phyloP scores from a whole-genome alignment of 2,113 vertebrate genomes.

The Lepisosteus oculatus region DNA sequence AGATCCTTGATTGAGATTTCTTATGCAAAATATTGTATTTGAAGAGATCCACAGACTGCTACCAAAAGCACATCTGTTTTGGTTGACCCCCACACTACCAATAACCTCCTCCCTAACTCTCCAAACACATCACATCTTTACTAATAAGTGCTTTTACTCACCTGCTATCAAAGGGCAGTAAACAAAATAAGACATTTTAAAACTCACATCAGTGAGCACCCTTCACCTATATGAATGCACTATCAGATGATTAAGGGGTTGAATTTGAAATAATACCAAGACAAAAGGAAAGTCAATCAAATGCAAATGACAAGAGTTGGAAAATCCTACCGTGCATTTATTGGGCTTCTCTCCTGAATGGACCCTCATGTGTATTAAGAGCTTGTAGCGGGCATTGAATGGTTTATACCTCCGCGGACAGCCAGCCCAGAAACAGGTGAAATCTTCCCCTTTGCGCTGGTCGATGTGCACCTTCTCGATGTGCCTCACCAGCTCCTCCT shows the following conservation, averaged over 20 bases:
- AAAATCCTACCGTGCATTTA: constrained; percentile 85
- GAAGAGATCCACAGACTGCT: constrained; percentile 27
- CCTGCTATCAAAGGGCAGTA: constrained; percentile 27
- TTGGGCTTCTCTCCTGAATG: constrained; percentile 98
- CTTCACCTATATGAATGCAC: constrained; percentile 18
- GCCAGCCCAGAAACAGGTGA: constrained; percentile 89
- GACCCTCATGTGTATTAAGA: constrained; percentile 96
- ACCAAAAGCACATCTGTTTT: constrained; percentile 35
- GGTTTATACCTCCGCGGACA: constrained; percentile 87
- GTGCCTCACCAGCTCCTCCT: constrained; percentile 87
- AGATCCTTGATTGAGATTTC: constrained; percentile 36
- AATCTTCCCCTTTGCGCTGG: constrained; percentile 90
- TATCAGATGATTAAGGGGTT: too few species aligned
- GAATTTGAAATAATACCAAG: constrained; percentile 3
- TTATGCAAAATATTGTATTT: constrained; percentile 25
- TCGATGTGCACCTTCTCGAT: constrained; percentile 92
- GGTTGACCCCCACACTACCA: constrained; percentile 2
- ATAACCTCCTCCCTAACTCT: neutral
- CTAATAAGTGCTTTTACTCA: constrained; percentile 1
- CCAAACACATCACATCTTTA: neutral
- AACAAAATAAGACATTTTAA: neutral
- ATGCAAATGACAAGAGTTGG: neutral
- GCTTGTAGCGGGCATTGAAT: constrained; percentile 95
- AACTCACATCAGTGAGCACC: constrained; percentile 20
- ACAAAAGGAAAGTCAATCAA: too few species aligned